Percentiles rank a stretch among this genome's conserved stretches.
These are phyloP conservation scores for Odontocolon sp. DNA, from an alignment of 2,888 invertebrate genomes.

Conservation along the genomic window DNA sequence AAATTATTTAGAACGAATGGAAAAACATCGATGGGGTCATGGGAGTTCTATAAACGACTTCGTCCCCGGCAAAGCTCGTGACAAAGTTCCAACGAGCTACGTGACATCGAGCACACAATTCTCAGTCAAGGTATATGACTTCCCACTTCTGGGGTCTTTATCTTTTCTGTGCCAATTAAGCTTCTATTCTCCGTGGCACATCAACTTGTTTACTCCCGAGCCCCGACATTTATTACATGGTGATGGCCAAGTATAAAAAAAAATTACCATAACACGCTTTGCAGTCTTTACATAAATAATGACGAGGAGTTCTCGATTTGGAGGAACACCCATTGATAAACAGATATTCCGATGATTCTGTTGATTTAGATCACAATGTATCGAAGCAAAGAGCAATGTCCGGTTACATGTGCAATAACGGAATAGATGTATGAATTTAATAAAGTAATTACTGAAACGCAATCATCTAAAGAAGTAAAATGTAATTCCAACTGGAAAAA, in stretches of 20 bases:
- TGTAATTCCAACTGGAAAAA: no score
- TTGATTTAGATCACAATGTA: not conserved
- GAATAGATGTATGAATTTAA: no score
- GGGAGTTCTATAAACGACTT: not conserved
- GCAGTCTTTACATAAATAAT: not conserved
- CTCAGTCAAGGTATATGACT: no score
- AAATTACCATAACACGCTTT: conserved; percentile 1
- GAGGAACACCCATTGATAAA: conserved; percentile 5
- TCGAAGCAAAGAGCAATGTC: conserved; percentile 9
- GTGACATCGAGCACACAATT: conserved; percentile 13
- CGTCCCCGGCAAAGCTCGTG: not conserved
- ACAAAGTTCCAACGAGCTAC: conserved; percentile 19
- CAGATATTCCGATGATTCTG: not conserved
- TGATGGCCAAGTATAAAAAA: conserved; percentile 5
- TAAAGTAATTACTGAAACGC: no score
- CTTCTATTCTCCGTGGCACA: conserved; percentile 31
- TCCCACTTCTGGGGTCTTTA: conserved; percentile 25
- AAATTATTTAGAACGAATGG: no score
- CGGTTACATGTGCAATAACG: not conserved
- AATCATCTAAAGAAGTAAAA: no score
- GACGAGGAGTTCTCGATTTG: conserved; percentile 9
- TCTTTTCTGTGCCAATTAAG: conserved; percentile 52
- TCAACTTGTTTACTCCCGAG: conserved; percentile 39
- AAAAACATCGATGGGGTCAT: no score
- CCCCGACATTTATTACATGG: conserved; percentile 2